phyloP scores from a whole-genome alignment of 2,797 vertebrate genomes.

The Prunella strophiata region DNA sequence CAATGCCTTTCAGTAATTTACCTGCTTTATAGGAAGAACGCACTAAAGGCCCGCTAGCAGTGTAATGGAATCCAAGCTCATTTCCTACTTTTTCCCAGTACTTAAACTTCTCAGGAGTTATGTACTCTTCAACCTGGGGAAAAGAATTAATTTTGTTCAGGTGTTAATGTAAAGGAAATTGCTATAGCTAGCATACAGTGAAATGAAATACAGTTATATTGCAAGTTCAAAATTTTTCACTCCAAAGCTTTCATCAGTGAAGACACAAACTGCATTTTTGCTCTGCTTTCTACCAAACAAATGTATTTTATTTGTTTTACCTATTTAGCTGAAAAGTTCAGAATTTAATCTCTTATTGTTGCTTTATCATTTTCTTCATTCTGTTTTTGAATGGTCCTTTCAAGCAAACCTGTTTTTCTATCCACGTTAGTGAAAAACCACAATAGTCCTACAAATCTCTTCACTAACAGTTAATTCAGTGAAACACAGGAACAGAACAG shows the following conservation, averaged over 20 bases:
- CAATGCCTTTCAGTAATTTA: conserved; percentile 51
- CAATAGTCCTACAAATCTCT: background rate
- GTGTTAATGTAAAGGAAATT: background rate
- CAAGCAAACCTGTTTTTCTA: background rate
- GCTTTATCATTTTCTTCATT: background rate
- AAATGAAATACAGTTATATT: background rate
- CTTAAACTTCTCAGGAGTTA: conserved; percentile 93
- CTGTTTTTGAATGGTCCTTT: background rate
- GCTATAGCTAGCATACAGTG: background rate
- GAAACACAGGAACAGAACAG: background rate
- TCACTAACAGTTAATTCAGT: background rate
- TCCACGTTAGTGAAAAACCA: background rate
- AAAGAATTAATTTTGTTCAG: conserved; percentile 24
- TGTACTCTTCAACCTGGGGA: conserved; percentile 91
- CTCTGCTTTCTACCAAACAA: background rate
- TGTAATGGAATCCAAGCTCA: conserved; percentile 94
- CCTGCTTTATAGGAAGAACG: conserved; percentile 99
- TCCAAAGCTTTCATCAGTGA: background rate
- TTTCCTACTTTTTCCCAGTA: conserved; percentile 93
- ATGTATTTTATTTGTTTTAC: background rate
- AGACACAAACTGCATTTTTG: background rate
- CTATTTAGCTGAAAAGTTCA: background rate
- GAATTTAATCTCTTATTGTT: background rate
- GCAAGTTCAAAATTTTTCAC: background rate
- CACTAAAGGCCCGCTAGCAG: conserved; percentile 94